Percentiles rank a stretch among this genome's conserved stretches.
phyloP scores from a whole-genome alignment of 2,888 invertebrate species.

The Drosophila macrospina region DNA sequence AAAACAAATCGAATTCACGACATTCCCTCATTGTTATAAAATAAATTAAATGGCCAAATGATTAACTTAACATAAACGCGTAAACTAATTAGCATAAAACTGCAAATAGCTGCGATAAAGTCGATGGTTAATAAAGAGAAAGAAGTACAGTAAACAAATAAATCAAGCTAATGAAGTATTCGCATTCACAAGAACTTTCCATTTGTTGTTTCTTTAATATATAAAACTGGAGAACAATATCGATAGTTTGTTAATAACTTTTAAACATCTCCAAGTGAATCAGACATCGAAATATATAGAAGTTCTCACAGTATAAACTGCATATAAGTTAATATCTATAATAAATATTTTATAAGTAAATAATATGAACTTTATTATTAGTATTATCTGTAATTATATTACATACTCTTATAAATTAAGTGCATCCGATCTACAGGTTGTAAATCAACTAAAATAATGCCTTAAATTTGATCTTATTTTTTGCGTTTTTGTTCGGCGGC shows the following conservation, averaged over 20 bases:
- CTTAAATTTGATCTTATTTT: slow-evolving; percentile 4
- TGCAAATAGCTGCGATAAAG: slow-evolving; percentile 19
- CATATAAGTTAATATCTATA: too few relatives aligned
- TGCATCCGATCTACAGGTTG: not conserved
- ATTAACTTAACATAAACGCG: slow-evolving; percentile 34
- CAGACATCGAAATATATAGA: too few relatives aligned
- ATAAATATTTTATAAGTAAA: too few relatives aligned
- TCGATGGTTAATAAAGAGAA: not conserved
- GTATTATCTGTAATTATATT: too few relatives aligned
- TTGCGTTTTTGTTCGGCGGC: not conserved
- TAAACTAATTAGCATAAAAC: too few relatives aligned
- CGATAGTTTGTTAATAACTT: too few relatives aligned
- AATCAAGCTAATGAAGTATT: slow-evolving; percentile 1
- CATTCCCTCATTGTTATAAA: slow-evolving; percentile 16
- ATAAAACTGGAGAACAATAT: too few relatives aligned
- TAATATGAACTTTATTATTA: too few relatives aligned
- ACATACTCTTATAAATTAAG: too few relatives aligned
- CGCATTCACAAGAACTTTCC: not conserved
- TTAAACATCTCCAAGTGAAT: too few relatives aligned
- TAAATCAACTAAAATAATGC: slow-evolving; percentile 2
- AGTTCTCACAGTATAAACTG: too few relatives aligned
- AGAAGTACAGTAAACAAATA: not conserved
- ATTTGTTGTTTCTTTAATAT: not conserved
- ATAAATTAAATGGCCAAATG: slow-evolving; percentile 23
- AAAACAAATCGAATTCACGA: slow-evolving; percentile 26